Conservation (phyloP, 2,797 vertebrate species). For the Cottoperca gobio region DNA sequence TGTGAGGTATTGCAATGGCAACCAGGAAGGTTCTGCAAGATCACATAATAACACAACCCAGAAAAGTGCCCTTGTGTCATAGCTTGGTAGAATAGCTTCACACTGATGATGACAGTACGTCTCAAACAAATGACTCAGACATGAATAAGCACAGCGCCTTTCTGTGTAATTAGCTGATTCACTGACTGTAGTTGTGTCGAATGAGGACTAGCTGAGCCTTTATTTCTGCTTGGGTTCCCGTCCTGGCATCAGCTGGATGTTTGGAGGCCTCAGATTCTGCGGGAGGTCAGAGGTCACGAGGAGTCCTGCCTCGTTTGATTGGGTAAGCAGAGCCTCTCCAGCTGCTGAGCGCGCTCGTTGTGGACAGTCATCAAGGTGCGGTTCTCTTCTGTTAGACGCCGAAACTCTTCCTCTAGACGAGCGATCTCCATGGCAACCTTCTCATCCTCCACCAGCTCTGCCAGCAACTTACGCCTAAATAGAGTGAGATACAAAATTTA, state of each 20-base stretch:
- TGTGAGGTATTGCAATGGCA: slow-evolving; percentile 10
- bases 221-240: slow-evolving; percentile 33
- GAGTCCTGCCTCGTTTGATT: slow-evolving; percentile 91
- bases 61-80: slow-evolving; percentile 42
- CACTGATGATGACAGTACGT: slow-evolving; percentile 40
- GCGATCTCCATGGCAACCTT: slow-evolving; percentile 90
- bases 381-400: slow-evolving; percentile 93
- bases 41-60: slow-evolving; percentile 43
- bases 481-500: slow-evolving; percentile 15
- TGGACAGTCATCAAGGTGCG: slow-evolving; percentile 90
- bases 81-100: slow-evolving; percentile 43
- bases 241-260: slow-evolving; percentile 48
- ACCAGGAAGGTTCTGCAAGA: slow-evolving; percentile 39
- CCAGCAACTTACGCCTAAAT: slow-evolving; percentile 91
- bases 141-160: slow-evolving; percentile 36
- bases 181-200: slow-evolving; percentile 43
- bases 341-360: slow-evolving; percentile 90
- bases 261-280: slow-evolving; percentile 56
- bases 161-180: slow-evolving; percentile 67
- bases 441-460: slow-evolving; percentile 94
- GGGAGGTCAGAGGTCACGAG: slow-evolving; percentile 87
- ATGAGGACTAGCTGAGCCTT: slow-evolving; percentile 35
- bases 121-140: slow-evolving; percentile 62
- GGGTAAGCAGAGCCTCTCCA: slow-evolving; percentile 92
- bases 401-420: slow-evolving; percentile 92